A percentile compares a stretch with the other conserved stretches of the same genome.
Evolutionary conservation across 2,113 vertebrate genomes (phyloP).

Genomic region (Dipodomys stephensi): DNA sequence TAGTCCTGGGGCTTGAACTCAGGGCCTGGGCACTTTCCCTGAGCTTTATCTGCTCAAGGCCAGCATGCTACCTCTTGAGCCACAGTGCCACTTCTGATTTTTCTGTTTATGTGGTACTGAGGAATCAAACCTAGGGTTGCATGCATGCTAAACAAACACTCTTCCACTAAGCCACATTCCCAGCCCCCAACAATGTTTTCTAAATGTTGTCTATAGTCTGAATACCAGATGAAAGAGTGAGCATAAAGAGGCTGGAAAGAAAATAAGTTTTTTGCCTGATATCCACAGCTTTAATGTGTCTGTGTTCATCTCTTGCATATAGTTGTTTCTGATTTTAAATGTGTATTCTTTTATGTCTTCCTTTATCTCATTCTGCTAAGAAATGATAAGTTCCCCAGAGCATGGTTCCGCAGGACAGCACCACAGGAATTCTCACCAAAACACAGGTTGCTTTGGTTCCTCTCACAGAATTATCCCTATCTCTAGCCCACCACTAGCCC

Average conservation of each 20-base stretch:
- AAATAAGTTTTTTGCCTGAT: neutral
- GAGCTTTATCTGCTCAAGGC: too few species aligned
- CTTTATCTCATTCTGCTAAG: slow-evolving; percentile 47
- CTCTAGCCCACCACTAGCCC: too few species aligned
- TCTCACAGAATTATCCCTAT: too few species aligned
- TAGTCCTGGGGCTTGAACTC: too few species aligned
- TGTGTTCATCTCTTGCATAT: neutral
- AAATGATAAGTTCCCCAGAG: neutral
- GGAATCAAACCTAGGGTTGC: too few species aligned
- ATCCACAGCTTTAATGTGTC: neutral
- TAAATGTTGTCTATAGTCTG: neutral
- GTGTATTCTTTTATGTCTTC: neutral
- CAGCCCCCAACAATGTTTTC: neutral
- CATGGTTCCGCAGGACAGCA: neutral
- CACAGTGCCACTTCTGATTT: too few species aligned
- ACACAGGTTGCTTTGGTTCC: too few species aligned
- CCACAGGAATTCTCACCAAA: neutral
- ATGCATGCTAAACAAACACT: too few species aligned
- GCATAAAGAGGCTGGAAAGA: neutral
- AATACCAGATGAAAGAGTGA: neutral
- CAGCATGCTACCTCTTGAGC: too few species aligned
- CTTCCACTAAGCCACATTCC: too few species aligned
- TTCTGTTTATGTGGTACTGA: too few species aligned
- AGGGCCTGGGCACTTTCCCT: too few species aligned
- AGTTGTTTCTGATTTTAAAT: neutral